These are phyloP conservation scores for Paratilapia polleni DNA, from an alignment of 2,113 vertebrate species.

Conservation along the genomic window DNA sequence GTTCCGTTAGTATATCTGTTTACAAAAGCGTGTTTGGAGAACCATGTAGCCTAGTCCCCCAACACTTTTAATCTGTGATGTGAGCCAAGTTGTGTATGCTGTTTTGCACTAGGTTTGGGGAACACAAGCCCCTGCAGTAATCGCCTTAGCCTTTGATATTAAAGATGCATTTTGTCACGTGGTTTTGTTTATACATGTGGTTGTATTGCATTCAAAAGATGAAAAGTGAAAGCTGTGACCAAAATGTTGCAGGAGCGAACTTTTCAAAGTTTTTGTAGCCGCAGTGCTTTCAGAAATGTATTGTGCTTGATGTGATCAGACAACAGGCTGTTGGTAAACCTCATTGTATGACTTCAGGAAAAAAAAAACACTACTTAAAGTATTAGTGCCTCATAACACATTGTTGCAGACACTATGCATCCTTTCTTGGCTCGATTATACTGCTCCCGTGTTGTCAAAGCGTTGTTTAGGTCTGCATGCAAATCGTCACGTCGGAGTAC, in stretches of 20 bases:
- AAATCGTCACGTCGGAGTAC: neutral
- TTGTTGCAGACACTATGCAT: neutral
- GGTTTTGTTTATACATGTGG: neutral
- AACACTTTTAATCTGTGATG: neutral
- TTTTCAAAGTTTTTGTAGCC: neutral
- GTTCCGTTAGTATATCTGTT: neutral
- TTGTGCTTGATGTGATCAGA: neutral
- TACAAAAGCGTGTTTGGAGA: neutral
- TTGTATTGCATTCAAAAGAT: neutral
- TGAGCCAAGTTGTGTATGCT: no score
- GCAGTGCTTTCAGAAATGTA: neutral
- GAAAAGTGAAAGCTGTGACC: neutral
- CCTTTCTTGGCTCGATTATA: neutral
- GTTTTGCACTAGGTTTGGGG: neutral
- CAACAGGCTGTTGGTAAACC: neutral
- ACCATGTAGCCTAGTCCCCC: neutral
- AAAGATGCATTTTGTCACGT: neutral
- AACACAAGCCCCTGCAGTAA: neutral
- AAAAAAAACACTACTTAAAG: neutral
- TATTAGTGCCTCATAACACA: neutral
- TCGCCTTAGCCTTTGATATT: neutral
- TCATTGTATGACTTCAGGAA: no score
- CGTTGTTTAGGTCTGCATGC: neutral
- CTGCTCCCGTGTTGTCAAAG: neutral
- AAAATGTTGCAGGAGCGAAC: neutral